A percentile compares a stretch with the other conserved stretches of the same genome.
Conservation (phyloP, 2,113 vertebrate species). For the Ciconia stormi region DNA sequence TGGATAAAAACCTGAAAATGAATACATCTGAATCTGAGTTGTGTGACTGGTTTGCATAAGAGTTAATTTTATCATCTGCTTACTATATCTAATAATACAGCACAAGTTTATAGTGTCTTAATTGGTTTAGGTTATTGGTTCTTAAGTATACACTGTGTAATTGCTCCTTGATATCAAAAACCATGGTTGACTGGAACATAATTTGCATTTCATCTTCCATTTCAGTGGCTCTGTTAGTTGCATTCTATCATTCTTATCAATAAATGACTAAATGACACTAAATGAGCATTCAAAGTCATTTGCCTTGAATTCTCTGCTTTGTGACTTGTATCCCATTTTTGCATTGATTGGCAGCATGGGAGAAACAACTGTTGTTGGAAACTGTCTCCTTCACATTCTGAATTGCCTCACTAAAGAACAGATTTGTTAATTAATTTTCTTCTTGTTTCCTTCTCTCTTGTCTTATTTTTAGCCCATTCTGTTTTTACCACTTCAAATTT, state of each 20-base stretch:
- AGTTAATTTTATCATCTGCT: background rate
- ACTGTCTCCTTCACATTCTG: background rate
- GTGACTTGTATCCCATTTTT: background rate
- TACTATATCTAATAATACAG: background rate
- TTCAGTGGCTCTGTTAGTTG: background rate
- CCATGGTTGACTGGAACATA: background rate
- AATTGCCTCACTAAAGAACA: background rate
- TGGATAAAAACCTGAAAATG: background rate
- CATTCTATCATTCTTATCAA: background rate
- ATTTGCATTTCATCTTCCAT: constrained; percentile 40
- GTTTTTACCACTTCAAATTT: background rate
- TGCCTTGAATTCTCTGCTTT: constrained; percentile 13
- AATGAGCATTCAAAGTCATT: background rate
- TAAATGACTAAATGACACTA: background rate
- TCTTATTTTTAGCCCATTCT: background rate
- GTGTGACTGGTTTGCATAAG: background rate
- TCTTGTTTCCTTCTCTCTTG: background rate
- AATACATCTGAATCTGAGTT: background rate
- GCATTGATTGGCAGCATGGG: background rate
- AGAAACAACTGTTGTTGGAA: background rate
- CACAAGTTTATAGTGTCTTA: background rate
- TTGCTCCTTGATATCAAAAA: background rate
- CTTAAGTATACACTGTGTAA: background rate
- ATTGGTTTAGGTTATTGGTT: constrained; percentile 16
- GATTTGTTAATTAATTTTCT: background rate